phyloP scores from a whole-genome alignment of 2,888 invertebrate species.

The Aelia acuminata region DNA sequence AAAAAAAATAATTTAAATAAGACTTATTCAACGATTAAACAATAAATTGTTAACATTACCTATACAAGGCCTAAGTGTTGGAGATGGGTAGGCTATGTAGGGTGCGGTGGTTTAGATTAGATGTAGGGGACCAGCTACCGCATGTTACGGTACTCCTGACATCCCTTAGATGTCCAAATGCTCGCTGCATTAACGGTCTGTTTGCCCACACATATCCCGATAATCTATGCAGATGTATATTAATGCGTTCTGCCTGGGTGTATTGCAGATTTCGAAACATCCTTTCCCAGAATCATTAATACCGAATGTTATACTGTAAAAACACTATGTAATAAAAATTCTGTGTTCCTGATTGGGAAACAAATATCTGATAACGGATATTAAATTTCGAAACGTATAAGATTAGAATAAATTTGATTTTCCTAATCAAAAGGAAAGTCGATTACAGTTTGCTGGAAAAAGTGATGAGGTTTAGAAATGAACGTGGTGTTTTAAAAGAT shows the following conservation, averaged over 20 bases:
- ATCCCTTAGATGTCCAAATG: constrained; percentile 32
- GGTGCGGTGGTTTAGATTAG: not conserved
- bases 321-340: no score
- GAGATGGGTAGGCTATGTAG: not conserved
- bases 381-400: no score
- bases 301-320: no score
- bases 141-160: not conserved
- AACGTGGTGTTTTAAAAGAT: no score
- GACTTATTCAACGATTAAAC: no score
- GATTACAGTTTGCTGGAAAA: no score
- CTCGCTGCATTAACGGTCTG: not conserved
- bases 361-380: no score
- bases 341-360: no score
- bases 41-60: not conserved
- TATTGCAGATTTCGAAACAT: not conserved
- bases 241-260: not conserved
- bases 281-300: not conserved
- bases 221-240: not conserved
- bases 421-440: no score
- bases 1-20: no score
- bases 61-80: not conserved
- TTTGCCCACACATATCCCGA: not conserved
- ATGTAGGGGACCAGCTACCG: not conserved
- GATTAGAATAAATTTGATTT: no score
- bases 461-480: no score